Evolutionary conservation across 2,888 invertebrate species (phyloP).

Genomic region (Eudasyphora cyanicolor): DNA sequence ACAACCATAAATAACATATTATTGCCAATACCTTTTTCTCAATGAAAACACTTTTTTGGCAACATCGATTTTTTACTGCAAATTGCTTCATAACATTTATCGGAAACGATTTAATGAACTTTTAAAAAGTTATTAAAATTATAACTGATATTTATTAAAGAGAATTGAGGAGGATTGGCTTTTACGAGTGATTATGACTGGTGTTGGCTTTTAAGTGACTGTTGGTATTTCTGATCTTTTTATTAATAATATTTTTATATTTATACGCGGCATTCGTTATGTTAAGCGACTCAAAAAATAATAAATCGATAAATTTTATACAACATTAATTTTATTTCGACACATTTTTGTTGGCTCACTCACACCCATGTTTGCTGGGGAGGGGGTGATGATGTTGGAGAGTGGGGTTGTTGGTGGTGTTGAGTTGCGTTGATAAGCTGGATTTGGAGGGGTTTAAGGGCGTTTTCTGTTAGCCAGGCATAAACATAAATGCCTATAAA

Average conservation of each 20-base stretch:
- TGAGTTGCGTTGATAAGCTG: neutral
- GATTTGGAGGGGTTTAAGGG: neutral
- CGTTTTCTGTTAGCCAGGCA: neutral
- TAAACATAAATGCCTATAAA: neutral
- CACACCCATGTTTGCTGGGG: neutral
- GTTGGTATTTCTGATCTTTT: neutral
- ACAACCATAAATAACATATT: no score
- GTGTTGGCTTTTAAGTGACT: neutral
- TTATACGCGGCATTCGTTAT: neutral
- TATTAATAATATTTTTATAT: neutral
- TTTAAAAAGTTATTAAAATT: neutral
- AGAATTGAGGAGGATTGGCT: neutral
- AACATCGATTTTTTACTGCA: neutral
- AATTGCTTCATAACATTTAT: neutral
- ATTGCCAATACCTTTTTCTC: no score
- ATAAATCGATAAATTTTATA: constrained; percentile 35
- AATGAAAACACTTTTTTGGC: no score
- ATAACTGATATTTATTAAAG: constrained; percentile 1
- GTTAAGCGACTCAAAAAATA: constrained; percentile 15
- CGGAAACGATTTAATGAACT: no score
- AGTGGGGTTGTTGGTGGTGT: neutral
- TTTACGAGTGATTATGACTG: no score
- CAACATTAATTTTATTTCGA: constrained; percentile 32
- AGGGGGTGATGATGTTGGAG: neutral
- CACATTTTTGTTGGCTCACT: constrained; percentile 1